Conservation (phyloP, 2,888 invertebrate genomes). For the Phymatocera aterrima region DNA sequence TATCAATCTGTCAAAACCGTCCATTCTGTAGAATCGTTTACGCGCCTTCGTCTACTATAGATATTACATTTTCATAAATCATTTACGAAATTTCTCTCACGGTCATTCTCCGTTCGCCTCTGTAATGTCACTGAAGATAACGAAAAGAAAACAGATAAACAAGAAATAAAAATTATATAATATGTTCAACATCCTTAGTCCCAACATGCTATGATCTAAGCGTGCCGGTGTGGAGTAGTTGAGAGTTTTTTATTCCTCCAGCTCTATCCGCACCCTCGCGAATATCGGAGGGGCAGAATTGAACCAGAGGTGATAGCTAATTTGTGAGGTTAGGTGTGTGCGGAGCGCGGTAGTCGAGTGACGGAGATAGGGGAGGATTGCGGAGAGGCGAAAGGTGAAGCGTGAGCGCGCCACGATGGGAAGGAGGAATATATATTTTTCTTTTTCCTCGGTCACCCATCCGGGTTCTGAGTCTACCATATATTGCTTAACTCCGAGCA, state of each 20-base stretch:
- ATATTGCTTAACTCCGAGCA: constrained; percentile 11
- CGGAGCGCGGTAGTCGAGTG: constrained; percentile 51
- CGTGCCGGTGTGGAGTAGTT: constrained; percentile 54
- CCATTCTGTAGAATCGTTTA: too few species aligned
- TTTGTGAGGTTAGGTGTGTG: constrained; percentile 41
- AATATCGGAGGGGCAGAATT: constrained; percentile 8
- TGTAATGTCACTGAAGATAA: background rate
- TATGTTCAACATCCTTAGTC: constrained; percentile 52
- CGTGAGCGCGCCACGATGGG: constrained; percentile 23
- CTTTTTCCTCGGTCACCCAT: constrained; percentile 48
- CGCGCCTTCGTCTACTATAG: too few species aligned
- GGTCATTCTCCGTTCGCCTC: too few species aligned
- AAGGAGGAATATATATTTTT: background rate
- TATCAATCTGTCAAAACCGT: too few species aligned
- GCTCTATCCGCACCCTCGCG: constrained; percentile 45
- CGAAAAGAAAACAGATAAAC: background rate
- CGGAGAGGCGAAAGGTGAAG: background rate
- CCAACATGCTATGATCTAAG: constrained; percentile 49
- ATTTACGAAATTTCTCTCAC: too few species aligned
- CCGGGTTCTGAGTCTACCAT: background rate
- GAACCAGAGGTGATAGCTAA: background rate
- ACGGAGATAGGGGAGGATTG: constrained; percentile 49
- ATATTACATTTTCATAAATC: too few species aligned
- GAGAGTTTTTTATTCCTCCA: constrained; percentile 51
- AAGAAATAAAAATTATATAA: background rate